These are phyloP conservation scores for Uromys caudimaculatus DNA, from an alignment of 2,797 vertebrate genomes.

Conservation along the genomic window DNA sequence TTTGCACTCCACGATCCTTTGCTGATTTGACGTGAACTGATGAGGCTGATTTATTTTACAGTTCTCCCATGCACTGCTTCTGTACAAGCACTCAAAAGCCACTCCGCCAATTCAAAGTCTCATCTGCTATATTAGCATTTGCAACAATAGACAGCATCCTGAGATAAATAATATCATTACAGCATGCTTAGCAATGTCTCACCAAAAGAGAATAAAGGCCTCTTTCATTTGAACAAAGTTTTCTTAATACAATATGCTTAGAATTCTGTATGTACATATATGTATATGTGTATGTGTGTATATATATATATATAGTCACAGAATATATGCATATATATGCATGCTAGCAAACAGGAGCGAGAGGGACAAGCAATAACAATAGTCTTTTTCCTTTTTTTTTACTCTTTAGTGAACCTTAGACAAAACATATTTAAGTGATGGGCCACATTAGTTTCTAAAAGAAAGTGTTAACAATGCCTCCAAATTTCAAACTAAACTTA, in stretches of 20 bases:
- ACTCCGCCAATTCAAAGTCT: slow-evolving; percentile 16
- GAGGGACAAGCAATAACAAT: neutral
- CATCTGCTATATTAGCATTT: slow-evolving; percentile 20
- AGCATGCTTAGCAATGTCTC: slow-evolving; percentile 44
- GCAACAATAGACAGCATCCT: slow-evolving; percentile 47
- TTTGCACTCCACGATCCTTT: slow-evolving; percentile 38
- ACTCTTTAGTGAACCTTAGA: neutral
- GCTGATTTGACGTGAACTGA: slow-evolving; percentile 66
- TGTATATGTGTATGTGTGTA: no score
- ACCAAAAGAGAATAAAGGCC: slow-evolving; percentile 36
- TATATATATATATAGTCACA: no score
- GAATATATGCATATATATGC: no score
- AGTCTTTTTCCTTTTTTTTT: neutral
- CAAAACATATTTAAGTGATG: slow-evolving; percentile 36
- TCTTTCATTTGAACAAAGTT: slow-evolving; percentile 13
- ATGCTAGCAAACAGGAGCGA: neutral
- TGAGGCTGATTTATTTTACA: slow-evolving; percentile 67
- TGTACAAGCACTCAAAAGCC: slow-evolving; percentile 22
- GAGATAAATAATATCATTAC: slow-evolving; percentile 57
- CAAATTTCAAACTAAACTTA: slow-evolving; percentile 58
- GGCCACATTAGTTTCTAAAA: slow-evolving; percentile 34
- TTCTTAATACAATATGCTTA: neutral
- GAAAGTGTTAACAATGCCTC: slow-evolving; percentile 22
- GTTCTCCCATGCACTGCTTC: slow-evolving; percentile 12
- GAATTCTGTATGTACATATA: neutral